Base-by-base conservation (phyloP, 30 jellyfish, hydroid and myxozoan species). In the Clytia hemisphaerica region DNA sequence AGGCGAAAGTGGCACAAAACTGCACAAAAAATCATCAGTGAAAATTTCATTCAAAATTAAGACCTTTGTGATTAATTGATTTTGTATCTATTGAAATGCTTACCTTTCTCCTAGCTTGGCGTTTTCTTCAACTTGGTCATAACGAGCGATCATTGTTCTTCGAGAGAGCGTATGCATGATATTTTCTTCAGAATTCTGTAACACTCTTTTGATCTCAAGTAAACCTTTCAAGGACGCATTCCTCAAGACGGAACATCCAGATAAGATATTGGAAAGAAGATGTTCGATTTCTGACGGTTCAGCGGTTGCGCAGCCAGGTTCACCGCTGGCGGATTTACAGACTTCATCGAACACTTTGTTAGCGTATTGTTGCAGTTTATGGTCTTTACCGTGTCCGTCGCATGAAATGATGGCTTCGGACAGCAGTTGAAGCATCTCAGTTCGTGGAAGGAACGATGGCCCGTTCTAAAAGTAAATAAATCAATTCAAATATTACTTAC, bases 301-400 rank as follows among this genome's bases (percentile, higher is more conserved):
- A 14, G 78, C 82, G 10, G 28, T 38, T 1, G 73, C 95, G 36
- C 83, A 30, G 31, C 89, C 84, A 16, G 7, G 75, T 24, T 26
- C 75, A 1, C 84, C 92, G 34, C 67, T 74, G 27, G 73, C 85
- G 15, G 94, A 64, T 48, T 73, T 78, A 86, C 96, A 86, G 16
- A 86, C 92, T 58, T 78, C 94, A n/a, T 67, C 92, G 51, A 86
- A 29, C 24, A 67, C 77, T 24, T 73, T 53, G 19, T 77, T 77
- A 10, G 96, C 96, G 42, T 50, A 53, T 35, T 73, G 77, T 83
- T 86, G 83, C 27, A 86, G 54, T 34, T 86, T 86, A 45, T 83
- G 85, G 38, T 86, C 96, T 61, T 86, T 86, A 58, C 48, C 72
- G 77, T 86, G 83, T 4, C 94, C 96, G 26, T 86, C 94, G 9